Evolutionary conservation across 1,140 invertebrate genomes (phyloP), one percentile per base, ranked within the genome.

Genomic region (Drosophila parvula): DNA sequence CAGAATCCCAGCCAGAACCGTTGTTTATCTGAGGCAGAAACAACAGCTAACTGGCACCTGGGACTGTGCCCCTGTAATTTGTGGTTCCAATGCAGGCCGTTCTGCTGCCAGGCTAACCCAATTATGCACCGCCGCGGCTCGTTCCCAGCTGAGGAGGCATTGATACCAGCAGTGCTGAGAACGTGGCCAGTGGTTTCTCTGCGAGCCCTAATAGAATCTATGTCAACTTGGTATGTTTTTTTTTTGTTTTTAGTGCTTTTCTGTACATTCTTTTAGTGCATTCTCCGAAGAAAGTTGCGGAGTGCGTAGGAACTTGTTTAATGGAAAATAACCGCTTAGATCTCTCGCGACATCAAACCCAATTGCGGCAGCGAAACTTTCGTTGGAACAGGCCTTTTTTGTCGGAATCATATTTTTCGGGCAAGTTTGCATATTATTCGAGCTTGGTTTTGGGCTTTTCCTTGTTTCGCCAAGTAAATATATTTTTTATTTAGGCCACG

Each of bases 401-500:
- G n/a, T 9, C 7, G 34, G 57, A 53, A 77, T 78, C 65, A 73
- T 63, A 55, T 68, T 73, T 78, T 63, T 47, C n/a, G n/a, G 47
- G 43, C 10, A 55, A 77, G 50, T 30, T n/a, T n/a, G n/a, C n/a
- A 60, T 68, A 71, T 57, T 58, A 56, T 60, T 63, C 50, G 51
- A 18, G 41, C 40, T 48, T 68, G 34, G 11, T 9, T 2, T 34
- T 61, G 53, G 53, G 44, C 56, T 60, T 77, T 80, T 77, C 56
- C 59, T 78, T 48, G 43, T 32, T 38, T 50, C 44, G 60, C 47
- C 60, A 43, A n/a, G n/a, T 69, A 51, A 56, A 55, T 50, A 61
- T 71, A 58, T 70, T 81, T 82, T 59, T 83, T 89, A 89, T 88
- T 88, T 88, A 88, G 83, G 83, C 84, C 83, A 89, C 76, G 76